A percentile compares a stretch with the other conserved stretches of the same genome.
Evolutionary conservation across 2,113 vertebrate genomes (phyloP).

Genomic region (Tenebrosternarchus preto): DNA sequence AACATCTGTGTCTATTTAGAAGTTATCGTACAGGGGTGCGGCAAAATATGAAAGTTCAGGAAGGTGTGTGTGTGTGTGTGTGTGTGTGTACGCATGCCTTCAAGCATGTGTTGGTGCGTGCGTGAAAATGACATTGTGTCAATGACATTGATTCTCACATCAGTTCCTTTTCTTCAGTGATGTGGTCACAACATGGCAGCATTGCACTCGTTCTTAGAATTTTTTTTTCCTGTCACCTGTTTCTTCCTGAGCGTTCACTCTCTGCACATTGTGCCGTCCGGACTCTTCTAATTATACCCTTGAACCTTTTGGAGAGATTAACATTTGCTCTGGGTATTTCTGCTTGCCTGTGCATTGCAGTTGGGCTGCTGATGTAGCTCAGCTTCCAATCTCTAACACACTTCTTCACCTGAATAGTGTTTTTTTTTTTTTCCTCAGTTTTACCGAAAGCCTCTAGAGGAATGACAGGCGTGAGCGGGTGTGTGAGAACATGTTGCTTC

Average conservation of each 20-base stretch:
- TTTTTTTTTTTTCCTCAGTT: not conserved
- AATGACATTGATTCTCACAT: slow-evolving; percentile 17
- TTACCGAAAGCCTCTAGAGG: no score
- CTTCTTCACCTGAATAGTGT: not conserved
- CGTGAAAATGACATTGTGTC: not conserved
- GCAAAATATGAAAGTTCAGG: slow-evolving; percentile 3
- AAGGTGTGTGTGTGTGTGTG: slow-evolving; percentile 2
- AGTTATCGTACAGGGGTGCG: not conserved
- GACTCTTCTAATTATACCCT: no score
- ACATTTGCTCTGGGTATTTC: no score
- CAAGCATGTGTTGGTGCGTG: slow-evolving; percentile 27
- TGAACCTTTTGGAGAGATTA: no score
- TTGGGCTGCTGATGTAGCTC: no score
- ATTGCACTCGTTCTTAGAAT: slow-evolving; percentile 25
- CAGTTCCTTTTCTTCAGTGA: slow-evolving; percentile 26
- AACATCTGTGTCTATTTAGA: slow-evolving; percentile 30
- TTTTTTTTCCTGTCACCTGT: slow-evolving; percentile 28
- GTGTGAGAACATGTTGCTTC: not conserved
- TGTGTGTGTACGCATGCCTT: slow-evolving; percentile 3
- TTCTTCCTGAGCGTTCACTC: not conserved
- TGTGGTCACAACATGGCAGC: slow-evolving; percentile 43
- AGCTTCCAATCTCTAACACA: no score
- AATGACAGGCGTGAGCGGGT: no score
- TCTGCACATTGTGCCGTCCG: not conserved
- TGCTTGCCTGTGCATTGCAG: no score